Evolutionary conservation across 2,888 invertebrate genomes (phyloP).

Genomic region (Heliconius ethilla): DNA sequence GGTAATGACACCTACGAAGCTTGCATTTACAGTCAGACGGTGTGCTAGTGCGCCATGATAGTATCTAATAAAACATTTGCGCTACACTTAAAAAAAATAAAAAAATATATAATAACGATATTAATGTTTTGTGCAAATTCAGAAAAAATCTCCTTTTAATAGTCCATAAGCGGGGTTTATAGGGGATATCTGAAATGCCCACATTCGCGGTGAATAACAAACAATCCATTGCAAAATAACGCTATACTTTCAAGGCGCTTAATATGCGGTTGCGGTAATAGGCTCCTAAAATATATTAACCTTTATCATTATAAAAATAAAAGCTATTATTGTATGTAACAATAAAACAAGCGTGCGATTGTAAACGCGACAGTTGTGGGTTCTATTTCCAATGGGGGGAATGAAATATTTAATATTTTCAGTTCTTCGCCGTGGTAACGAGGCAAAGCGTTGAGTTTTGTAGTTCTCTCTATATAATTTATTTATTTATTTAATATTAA

Average conservation of each 20-base stretch:
- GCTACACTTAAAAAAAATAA: background rate
- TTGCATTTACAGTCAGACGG: too few species aligned
- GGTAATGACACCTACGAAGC: too few species aligned
- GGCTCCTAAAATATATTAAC: constrained; percentile 21
- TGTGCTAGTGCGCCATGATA: too few species aligned
- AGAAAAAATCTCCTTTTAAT: background rate
- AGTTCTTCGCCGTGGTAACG: too few species aligned
- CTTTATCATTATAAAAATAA: background rate
- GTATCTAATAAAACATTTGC: too few species aligned
- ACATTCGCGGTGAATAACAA: constrained; percentile 34
- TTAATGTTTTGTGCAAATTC: background rate
- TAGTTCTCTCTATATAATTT: too few species aligned
- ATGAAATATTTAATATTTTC: background rate
- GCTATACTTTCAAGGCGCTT: constrained; percentile 40
- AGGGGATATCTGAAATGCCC: constrained; percentile 30
- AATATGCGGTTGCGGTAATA: constrained; percentile 34
- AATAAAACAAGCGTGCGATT: background rate
- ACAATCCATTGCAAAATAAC: constrained; percentile 40
- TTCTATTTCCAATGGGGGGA: background rate
- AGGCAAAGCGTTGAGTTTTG: too few species aligned
- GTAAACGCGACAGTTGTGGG: background rate
- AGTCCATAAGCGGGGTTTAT: constrained; percentile 2
- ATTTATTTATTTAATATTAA: too few species aligned
- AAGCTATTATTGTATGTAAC: constrained; percentile 14
- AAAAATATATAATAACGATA: background rate